These are phyloP conservation scores for Malurus melanocephalus DNA, from an alignment of 2,113 vertebrate genomes.

Conservation along the genomic window DNA sequence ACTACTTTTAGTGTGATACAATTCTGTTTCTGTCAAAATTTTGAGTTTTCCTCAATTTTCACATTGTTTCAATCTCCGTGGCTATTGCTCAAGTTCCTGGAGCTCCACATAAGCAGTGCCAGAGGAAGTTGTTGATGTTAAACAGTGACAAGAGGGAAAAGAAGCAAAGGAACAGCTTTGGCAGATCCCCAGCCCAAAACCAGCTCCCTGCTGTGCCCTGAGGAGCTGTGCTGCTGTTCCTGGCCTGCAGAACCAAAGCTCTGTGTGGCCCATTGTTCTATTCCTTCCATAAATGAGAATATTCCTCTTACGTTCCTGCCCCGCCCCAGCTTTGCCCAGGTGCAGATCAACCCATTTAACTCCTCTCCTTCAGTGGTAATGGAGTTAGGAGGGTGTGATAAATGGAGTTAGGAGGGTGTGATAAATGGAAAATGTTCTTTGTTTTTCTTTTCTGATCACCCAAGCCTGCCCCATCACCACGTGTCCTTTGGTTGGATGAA, in stretches of 20 bases:
- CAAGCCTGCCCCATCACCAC: background rate
- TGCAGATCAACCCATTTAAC: background rate
- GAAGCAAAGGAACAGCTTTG: background rate
- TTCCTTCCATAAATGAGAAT: background rate
- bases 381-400: background rate
- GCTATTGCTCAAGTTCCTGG: background rate
- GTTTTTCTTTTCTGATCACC: background rate
- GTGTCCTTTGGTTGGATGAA: background rate
- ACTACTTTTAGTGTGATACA: background rate
- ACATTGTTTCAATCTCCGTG: background rate
- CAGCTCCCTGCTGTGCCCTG: background rate
- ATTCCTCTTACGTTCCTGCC: background rate
- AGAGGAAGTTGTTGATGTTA: background rate
- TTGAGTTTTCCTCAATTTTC: background rate
- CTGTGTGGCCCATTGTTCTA: background rate
- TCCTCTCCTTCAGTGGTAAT: background rate
- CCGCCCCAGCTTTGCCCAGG: background rate
- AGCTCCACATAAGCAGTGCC: background rate
- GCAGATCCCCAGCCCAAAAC: background rate
- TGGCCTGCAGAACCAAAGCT: background rate
- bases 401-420: background rate
- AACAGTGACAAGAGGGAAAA: background rate
- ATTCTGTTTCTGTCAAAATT: background rate
- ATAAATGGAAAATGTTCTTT: background rate
- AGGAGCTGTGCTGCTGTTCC: background rate